These are phyloP conservation scores for Magallana nippona DNA, from an alignment of 2,888 invertebrate species.

Conservation along the genomic window DNA sequence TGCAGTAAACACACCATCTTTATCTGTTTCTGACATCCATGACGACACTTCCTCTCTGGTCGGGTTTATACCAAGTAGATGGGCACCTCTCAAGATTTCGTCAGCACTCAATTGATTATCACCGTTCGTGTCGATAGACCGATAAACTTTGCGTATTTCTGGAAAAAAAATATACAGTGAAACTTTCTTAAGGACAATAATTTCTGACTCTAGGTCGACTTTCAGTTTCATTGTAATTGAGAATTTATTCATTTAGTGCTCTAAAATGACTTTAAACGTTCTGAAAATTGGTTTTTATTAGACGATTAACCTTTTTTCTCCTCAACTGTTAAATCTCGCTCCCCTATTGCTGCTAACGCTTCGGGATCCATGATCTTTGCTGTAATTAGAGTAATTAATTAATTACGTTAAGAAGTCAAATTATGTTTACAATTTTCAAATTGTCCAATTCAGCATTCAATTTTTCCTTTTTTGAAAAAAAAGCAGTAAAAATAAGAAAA, in stretches of 20 bases:
- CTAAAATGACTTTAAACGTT: no score
- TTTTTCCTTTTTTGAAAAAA: no score
- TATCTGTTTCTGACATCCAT: slow-evolving; percentile 19
- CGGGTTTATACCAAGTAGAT: slow-evolving; percentile 25
- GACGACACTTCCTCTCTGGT: slow-evolving; percentile 17
- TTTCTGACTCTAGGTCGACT: no score
- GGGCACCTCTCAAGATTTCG: slow-evolving; percentile 28
- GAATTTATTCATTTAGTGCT: no score
- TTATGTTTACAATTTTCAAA: no score
- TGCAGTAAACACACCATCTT: neutral
- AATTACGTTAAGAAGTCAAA: no score
- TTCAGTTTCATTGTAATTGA: no score
- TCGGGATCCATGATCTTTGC: neutral
- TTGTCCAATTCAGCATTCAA: no score
- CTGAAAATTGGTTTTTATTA: no score
- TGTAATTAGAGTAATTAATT: neutral
- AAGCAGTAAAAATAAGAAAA: no score
- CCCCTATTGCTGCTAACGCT: slow-evolving; percentile 9
- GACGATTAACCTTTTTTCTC: slow-evolving; percentile 18
- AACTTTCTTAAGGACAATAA: no score
- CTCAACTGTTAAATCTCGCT: slow-evolving; percentile 18
- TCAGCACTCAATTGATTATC: slow-evolving; percentile 35
- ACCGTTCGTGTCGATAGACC: slow-evolving; percentile 18
- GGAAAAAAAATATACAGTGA: neutral
- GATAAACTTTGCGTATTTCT: slow-evolving; percentile 28